A percentile compares a stretch with the other conserved stretches of the same genome.
Conservation (phyloP, 2,797 vertebrate genomes). For the Microcaecilia unicolor region DNA sequence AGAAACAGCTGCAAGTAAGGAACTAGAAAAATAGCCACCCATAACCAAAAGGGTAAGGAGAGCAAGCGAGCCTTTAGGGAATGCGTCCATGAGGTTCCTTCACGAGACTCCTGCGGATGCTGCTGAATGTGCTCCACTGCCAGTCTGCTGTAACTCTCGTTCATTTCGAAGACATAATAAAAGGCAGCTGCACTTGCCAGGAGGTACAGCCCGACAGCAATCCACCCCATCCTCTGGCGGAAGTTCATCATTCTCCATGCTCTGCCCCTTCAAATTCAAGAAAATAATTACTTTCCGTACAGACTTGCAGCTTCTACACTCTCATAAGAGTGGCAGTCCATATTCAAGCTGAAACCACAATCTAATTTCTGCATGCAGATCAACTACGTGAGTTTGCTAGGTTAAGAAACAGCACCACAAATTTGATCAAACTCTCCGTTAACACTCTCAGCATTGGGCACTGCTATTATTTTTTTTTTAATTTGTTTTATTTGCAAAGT, state of each 20-base stretch:
- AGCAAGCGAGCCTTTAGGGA: slow-evolving; percentile 68
- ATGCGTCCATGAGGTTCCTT: slow-evolving; percentile 65
- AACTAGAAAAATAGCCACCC: slow-evolving; percentile 78
- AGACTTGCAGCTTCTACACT: too few species aligned
- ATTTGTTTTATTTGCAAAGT: too few species aligned
- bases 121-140: slow-evolving; percentile 77
- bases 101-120: slow-evolving; percentile 39
- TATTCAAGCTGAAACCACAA: too few species aligned
- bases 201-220: slow-evolving; percentile 80
- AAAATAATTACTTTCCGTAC: too few species aligned
- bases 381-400: too few species aligned
- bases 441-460: too few species aligned
- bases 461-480: too few species aligned
- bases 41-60: slow-evolving; percentile 83
- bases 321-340: too few species aligned
- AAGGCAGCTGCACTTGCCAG: slow-evolving; percentile 71
- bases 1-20: slow-evolving; percentile 93
- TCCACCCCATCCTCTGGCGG: slow-evolving; percentile 95
- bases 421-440: too few species aligned
- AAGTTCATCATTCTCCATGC: slow-evolving; percentile 99
- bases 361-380: too few species aligned
- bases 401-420: too few species aligned
- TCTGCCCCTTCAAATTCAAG: slow-evolving; percentile 53
- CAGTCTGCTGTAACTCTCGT: slow-evolving; percentile 76
- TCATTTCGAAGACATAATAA: slow-evolving; percentile 90